Conservation (phyloP, 1,140 invertebrate genomes). For the Chionoecetes opilio region DNA sequence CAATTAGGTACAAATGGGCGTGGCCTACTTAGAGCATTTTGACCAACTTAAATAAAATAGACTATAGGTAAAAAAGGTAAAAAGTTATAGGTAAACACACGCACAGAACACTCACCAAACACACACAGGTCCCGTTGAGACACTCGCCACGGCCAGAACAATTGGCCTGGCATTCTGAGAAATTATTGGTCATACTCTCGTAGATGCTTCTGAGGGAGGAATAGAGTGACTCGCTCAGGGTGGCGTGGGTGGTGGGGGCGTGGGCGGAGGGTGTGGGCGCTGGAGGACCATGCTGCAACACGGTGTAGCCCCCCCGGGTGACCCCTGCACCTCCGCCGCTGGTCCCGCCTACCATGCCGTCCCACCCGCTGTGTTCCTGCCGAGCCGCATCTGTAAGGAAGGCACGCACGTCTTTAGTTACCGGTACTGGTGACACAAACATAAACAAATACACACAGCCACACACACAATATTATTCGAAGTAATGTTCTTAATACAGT, state of each 20-base stretch:
- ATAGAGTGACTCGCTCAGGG: slow-evolving; percentile 81
- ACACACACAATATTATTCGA: too few species aligned
- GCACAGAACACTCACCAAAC: slow-evolving; percentile 90
- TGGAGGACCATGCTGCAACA: slow-evolving; percentile 43
- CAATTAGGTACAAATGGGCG: too few species aligned
- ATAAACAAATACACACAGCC: neutral
- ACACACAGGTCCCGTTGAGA: slow-evolving; percentile 94
- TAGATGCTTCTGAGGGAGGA: slow-evolving; percentile 80
- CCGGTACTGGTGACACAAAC: neutral
- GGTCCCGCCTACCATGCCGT: slow-evolving; percentile 52
- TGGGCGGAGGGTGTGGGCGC: slow-evolving; percentile 54
- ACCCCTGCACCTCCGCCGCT: neutral
- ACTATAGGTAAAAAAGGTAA: too few species aligned
- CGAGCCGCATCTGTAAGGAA: neutral
- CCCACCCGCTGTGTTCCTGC: neutral
- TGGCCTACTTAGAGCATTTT: too few species aligned
- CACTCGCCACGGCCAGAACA: slow-evolving; percentile 96
- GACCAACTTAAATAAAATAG: too few species aligned
- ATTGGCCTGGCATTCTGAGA: slow-evolving; percentile 85
- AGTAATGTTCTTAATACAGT: too few species aligned
- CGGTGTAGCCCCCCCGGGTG: neutral
- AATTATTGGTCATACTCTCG: slow-evolving; percentile 82
- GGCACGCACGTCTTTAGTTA: neutral
- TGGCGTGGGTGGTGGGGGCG: neutral
- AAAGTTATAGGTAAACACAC: neutral